Conservation (phyloP, 2,113 vertebrate species). For the Zapornia atra region DNA sequence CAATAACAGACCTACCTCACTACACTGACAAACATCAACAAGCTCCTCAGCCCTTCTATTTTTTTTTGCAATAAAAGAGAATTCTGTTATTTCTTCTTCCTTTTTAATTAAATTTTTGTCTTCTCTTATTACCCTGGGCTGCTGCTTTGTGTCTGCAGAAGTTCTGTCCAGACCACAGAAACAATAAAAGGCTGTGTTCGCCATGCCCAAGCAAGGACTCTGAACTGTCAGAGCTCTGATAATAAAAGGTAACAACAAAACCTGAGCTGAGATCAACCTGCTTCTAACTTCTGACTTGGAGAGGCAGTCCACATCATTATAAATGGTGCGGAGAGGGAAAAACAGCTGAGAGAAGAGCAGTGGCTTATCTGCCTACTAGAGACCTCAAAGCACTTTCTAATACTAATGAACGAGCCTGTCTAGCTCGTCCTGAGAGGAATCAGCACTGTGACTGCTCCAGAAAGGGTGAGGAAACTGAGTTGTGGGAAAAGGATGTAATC, state of each 20-base stretch:
- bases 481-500: background rate
- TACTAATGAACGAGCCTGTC: background rate
- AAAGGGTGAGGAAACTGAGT: background rate
- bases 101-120: slow-evolving; percentile 36
- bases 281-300: slow-evolving; percentile 33
- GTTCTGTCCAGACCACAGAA: background rate
- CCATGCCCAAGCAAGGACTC: background rate
- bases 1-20: background rate
- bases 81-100: background rate
- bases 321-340: background rate
- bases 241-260: slow-evolving; percentile 17
- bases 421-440: background rate
- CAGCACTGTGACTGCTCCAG: background rate
- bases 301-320: background rate
- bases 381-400: background rate
- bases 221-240: background rate
- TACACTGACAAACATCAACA: slow-evolving; percentile 1
- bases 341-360: background rate
- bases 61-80: slow-evolving; percentile 5
- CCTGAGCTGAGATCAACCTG: background rate
- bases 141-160: background rate
- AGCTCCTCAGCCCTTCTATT: background rate
- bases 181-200: slow-evolving; percentile 1
- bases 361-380: background rate
- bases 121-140: slow-evolving; percentile 9